Conservation (phyloP, 1,140 invertebrate species). For the Sipha flava region DNA sequence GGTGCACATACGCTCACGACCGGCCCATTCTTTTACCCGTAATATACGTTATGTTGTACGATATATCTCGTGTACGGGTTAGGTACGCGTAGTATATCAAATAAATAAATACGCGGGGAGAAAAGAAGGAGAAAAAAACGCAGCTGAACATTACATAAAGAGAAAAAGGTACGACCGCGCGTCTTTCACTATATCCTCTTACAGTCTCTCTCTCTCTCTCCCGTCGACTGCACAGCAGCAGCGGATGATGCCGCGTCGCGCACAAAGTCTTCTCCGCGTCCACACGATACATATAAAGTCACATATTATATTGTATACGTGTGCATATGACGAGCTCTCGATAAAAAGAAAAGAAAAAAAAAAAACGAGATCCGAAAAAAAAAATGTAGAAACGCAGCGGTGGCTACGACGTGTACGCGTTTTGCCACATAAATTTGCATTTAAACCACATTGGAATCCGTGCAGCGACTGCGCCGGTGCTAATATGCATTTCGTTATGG, state of each 20-base stretch:
- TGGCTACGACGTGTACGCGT: background rate
- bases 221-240: background rate
- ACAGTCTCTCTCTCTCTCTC: background rate
- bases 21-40: background rate
- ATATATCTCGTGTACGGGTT: background rate
- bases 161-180: background rate
- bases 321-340: background rate
- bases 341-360: background rate
- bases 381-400: background rate
- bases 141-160: background rate
- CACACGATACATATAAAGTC: no score
- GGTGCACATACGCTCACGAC: background rate
- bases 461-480: background rate
- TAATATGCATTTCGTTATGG: conserved; percentile 32
- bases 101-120: no score
- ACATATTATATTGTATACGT: no score
- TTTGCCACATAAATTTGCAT: conserved; percentile 20
- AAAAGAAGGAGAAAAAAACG: background rate
- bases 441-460: conserved; percentile 19
- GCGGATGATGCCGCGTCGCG: background rate
- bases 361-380: background rate
- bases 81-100: background rate
- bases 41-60: background rate
- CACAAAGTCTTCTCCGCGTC: no score
- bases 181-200: no score